phyloP scores from a whole-genome alignment of 2,797 vertebrate species.

The Lithobates pipiens region DNA sequence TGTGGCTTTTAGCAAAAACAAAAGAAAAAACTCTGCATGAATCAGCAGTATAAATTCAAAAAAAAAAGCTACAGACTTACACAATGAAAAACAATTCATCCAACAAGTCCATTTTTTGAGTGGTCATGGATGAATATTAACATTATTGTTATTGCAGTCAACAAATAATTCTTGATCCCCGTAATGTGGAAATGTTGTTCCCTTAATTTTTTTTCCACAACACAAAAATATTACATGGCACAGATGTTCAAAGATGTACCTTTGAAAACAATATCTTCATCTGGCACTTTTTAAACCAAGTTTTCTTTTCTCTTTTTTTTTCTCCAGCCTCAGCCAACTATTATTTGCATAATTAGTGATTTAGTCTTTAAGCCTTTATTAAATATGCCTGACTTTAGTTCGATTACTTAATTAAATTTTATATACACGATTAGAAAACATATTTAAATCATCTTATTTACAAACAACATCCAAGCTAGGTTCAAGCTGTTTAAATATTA shows the following conservation, averaged over 20 bases:
- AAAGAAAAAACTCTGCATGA: constrained; percentile 64
- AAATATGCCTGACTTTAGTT: constrained; percentile 81
- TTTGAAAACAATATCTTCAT: constrained; percentile 67
- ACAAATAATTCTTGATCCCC: constrained; percentile 53
- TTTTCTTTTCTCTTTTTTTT: constrained; percentile 74
- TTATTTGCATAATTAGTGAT: constrained; percentile 75
- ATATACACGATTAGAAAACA: constrained; percentile 81
- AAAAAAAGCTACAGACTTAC: constrained; percentile 34
- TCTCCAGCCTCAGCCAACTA: constrained; percentile 77
- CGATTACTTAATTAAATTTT: constrained; percentile 78
- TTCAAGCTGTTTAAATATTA: constrained; percentile 80
- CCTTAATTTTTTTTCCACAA: constrained; percentile 51
- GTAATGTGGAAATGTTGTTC: constrained; percentile 60
- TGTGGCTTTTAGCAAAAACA: constrained; percentile 23
- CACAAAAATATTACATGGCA: constrained; percentile 45
- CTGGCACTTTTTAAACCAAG: constrained; percentile 65
- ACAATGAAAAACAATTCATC: constrained; percentile 66
- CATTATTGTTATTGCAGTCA: constrained; percentile 66
- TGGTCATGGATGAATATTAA: constrained; percentile 70
- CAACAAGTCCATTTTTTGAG: constrained; percentile 70
- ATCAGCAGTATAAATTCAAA: constrained; percentile 78
- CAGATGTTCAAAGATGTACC: constrained; percentile 54
- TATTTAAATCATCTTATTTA: constrained; percentile 86
- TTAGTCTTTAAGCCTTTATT: constrained; percentile 73
- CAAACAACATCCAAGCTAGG: constrained; percentile 79